phyloP scores from a whole-genome alignment of 2,888 invertebrate species.

The Chalcosyrphus nemorum region DNA sequence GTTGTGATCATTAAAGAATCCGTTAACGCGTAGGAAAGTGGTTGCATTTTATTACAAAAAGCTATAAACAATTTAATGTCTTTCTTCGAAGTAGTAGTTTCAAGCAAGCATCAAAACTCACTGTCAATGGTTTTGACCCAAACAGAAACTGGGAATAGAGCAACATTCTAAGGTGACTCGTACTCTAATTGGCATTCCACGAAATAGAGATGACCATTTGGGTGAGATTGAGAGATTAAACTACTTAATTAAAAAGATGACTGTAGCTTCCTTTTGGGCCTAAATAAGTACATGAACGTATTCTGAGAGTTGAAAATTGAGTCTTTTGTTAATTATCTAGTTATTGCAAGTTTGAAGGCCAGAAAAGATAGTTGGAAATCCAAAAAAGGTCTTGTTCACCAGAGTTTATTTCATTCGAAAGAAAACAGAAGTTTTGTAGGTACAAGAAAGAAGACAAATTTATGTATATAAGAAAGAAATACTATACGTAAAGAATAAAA shows the following conservation, averaged over 20 bases:
- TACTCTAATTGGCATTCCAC: not conserved
- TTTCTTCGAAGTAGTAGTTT: not conserved
- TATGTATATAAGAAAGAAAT: no score
- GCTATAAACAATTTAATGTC: not conserved
- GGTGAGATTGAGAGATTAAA: not conserved
- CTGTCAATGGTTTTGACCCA: not conserved
- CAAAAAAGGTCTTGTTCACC: no score
- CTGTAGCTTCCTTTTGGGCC: no score
- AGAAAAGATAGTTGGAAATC: no score
- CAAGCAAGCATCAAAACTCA: not conserved
- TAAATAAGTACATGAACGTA: no score
- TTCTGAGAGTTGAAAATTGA: no score
- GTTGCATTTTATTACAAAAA: not conserved
- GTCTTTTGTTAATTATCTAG: no score
- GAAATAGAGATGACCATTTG: not conserved
- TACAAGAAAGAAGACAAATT: not conserved
- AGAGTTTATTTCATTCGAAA: no score
- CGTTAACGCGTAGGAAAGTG: not conserved
- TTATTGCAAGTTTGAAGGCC: no score
- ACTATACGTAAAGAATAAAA: not conserved
- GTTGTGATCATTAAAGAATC: no score
- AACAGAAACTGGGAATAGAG: not conserved
- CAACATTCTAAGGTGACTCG: not conserved
- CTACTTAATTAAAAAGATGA: not conserved
- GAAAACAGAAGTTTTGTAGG: no score